Conservation (phyloP, 2,888 invertebrate species). For the Ernsta delagoae region DNA sequence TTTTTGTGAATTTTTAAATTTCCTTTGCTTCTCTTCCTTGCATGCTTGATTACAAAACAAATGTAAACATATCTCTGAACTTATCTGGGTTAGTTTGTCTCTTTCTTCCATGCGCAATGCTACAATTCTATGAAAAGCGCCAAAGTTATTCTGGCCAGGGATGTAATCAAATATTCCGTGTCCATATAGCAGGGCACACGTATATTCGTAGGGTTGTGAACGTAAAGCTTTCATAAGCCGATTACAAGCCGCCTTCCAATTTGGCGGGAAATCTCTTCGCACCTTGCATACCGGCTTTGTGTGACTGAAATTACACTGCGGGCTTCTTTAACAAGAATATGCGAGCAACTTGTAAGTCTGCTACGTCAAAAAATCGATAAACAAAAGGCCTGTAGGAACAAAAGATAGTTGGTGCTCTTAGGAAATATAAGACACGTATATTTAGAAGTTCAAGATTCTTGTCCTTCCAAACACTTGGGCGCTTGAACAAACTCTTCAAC, state of each 20-base stretch:
- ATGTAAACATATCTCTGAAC: too few species aligned
- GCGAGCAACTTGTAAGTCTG: neutral
- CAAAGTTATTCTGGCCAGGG: neutral
- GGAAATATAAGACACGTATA: too few species aligned
- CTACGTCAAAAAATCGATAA: neutral
- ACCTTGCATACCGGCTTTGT: constrained; percentile 58
- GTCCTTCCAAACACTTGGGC: too few species aligned
- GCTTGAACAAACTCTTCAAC: too few species aligned
- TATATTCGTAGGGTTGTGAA: constrained; percentile 23
- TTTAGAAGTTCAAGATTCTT: too few species aligned
- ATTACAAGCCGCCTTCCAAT: constrained; percentile 59
- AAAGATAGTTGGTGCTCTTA: too few species aligned
- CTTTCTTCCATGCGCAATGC: neutral
- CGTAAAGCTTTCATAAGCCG: constrained; percentile 58
- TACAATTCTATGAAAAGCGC: neutral
- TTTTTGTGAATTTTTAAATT: too few species aligned
- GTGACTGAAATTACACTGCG: constrained; percentile 52
- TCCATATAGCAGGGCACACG: constrained; percentile 39
- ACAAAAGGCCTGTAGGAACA: neutral
- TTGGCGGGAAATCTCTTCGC: constrained; percentile 69
- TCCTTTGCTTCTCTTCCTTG: too few species aligned
- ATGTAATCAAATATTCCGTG: constrained; percentile 20
- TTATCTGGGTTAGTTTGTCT: neutral
- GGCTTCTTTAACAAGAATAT: constrained; percentile 28
- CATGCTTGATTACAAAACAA: too few species aligned